A percentile compares a stretch with the other conserved stretches of the same genome.
Evolutionary conservation across 2,113 vertebrate genomes (phyloP).

Genomic region (Microcebus griseorufus): DNA sequence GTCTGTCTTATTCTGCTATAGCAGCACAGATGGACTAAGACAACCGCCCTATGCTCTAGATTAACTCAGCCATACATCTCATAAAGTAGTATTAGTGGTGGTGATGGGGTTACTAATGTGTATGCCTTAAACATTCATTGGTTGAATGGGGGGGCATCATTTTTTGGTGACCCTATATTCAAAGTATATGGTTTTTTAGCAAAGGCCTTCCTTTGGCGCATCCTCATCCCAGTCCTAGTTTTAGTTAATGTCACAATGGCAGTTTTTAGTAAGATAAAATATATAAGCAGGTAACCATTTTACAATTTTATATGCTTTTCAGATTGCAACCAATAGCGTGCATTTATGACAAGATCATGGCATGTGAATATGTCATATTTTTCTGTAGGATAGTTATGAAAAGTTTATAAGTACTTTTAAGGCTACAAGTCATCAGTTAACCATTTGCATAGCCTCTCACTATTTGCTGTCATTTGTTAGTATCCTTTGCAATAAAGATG

Average conservation of each 20-base stretch:
- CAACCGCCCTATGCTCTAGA: neutral
- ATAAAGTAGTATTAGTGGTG: neutral
- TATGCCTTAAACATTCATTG: neutral
- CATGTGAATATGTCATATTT: neutral
- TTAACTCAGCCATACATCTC: neutral
- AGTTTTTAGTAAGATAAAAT: neutral
- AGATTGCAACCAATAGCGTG: neutral
- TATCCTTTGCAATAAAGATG: constrained; percentile 2
- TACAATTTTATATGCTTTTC: neutral
- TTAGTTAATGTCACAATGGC: neutral
- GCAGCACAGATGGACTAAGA: neutral
- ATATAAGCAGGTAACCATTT: neutral
- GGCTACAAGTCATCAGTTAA: neutral
- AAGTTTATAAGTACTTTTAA: neutral
- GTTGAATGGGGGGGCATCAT: neutral
- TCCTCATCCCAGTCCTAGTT: neutral
- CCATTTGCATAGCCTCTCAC: constrained; percentile 29
- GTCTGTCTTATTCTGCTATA: neutral
- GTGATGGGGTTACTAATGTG: neutral
- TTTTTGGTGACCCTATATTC: neutral
- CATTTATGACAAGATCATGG: neutral
- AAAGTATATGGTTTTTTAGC: neutral
- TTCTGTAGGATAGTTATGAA: neutral
- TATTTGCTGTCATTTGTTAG: constrained; percentile 4
- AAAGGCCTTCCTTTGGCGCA: neutral